Base-by-base conservation (phyloP, 92 coral and sea anemone genomes). In the Bergia sp. region DNA sequence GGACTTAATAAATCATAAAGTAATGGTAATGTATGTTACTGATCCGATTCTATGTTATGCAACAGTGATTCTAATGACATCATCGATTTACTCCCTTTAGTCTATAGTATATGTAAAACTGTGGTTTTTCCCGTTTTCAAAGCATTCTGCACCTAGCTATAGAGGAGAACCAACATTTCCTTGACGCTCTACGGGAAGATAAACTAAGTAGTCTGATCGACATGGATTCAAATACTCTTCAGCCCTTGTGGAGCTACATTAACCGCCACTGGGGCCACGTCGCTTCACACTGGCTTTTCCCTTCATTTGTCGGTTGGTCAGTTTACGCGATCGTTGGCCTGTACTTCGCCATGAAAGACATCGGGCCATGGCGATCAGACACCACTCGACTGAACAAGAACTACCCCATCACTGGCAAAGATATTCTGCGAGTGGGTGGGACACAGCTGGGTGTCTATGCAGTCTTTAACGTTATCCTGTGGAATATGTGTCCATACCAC, bases 321-420 rank as follows among this genome's bases (percentile, higher is more conserved):
- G 87, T 43, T 11, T 82, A 21, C 76, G 87, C 40, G 76, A 82
- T 5, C n/a, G 37, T n/a, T 16, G 87, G 87, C 5, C 76, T 82
- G 8, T 82, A 82, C 76, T 82, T 82, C 76, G 40, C 87, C 5
- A 61, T 82, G 87, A 82, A 82, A 61, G 87, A 82, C 87, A 58
- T 82, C 77, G 87, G 87, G 76, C 87, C 76, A 61, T 82, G 87
- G 87, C 87, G 43, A 57, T 82, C 87, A 65, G 87, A 82, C 5
- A 20, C 87, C 20, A 82, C 87, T 37, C 87, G 87, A 20, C 49
- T 82, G 87, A 64, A 55, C 87, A 82, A 82, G 87, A 38, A 65
- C 38, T 43, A 82, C 76, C 65, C 87, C 42, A 64, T 64, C 87
- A 21, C 87, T 38, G 76, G 76, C 76, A 82, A 37, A n/a, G 87